phyloP scores from a whole-genome alignment of 2,113 vertebrate genomes.

The cattle (Bos taurus) region ARS-UCD2.0 NC_037352.1:23836001-23836500 shows the following conservation, averaged over 20 bases:
- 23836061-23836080: neutral
- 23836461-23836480: neutral
- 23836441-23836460: neutral
- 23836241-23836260: neutral
- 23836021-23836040: neutral
- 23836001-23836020: neutral
- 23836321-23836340: neutral
- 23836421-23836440: neutral
- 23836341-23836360: neutral
- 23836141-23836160: neutral
- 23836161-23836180: neutral
- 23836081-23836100: neutral
- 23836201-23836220: neutral
- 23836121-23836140: neutral
- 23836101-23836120: fast-evolving
- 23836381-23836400: neutral
- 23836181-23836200: neutral
- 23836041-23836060: fast-evolving
- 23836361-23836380: neutral
- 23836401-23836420: neutral
- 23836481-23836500: neutral
- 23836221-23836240: neutral
- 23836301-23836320: neutral
- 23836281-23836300: neutral
- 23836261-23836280: neutral